Conservation (phyloP, 1,140 invertebrate species). For the Muscidifurax raptorellus region DNA sequence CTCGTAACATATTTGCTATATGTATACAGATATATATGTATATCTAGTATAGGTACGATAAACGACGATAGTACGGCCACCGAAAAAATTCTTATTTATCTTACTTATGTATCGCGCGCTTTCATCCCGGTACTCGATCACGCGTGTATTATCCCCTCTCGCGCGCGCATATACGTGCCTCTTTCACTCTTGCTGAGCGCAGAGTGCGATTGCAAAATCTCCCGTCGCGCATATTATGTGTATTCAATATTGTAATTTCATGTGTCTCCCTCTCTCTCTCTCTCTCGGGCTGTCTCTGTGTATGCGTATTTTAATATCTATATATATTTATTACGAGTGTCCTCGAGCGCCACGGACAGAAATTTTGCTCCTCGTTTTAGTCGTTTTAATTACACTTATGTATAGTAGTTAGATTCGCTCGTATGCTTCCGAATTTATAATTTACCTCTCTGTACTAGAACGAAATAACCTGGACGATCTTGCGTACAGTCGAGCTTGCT, state of each 20-base stretch:
- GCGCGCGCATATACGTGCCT: neutral
- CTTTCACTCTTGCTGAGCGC: neutral
- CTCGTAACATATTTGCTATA: constrained; percentile 53
- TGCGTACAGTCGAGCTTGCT: constrained; percentile 11
- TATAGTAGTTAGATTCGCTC: constrained; percentile 1
- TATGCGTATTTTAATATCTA: neutral
- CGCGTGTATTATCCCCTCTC: neutral
- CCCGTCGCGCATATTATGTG: constrained; percentile 38
- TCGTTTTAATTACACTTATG: constrained; percentile 29
- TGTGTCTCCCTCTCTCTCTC: neutral
- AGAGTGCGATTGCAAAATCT: constrained; percentile 69
- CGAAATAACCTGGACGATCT: constrained; percentile 45
- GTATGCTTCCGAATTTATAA: constrained; percentile 9
- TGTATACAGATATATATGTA: constrained; percentile 32
- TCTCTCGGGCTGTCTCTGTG: neutral
- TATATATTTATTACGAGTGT: neutral
- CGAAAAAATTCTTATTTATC: constrained; percentile 56
- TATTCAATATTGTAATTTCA: neutral
- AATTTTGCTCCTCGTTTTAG: neutral
- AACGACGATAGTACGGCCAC: constrained; percentile 70
- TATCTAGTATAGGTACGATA: constrained; percentile 69
- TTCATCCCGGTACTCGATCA: neutral
- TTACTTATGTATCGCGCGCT: neutral
- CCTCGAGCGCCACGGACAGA: constrained; percentile 13
- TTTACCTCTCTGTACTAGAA: neutral